phyloP scores from a whole-genome alignment of 2,888 invertebrate species.

The Hirtodrosophila trivittata region DNA sequence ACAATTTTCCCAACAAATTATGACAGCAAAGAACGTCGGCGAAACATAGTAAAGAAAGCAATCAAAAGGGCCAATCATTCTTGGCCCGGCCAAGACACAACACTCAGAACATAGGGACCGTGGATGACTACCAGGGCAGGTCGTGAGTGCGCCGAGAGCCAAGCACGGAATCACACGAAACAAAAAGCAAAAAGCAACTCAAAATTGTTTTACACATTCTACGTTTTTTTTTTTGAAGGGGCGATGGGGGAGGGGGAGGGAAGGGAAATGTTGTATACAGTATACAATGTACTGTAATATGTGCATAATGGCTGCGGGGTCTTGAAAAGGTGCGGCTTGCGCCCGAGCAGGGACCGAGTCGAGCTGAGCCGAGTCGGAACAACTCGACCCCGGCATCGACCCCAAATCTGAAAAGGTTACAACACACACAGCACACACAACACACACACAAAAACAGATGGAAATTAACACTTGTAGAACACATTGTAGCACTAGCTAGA shows the following conservation, averaged over 20 bases:
- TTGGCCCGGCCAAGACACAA: slow-evolving; percentile 23
- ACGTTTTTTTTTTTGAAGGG: slow-evolving; percentile 16
- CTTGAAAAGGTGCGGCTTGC: slow-evolving; percentile 23
- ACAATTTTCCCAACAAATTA: slow-evolving; percentile 62
- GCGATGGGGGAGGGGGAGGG: no score
- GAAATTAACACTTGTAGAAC: slow-evolving; percentile 51
- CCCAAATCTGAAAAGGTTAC: slow-evolving; percentile 51
- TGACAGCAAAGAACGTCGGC: slow-evolving; percentile 31
- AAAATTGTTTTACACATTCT: slow-evolving; percentile 47
- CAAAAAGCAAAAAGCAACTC: slow-evolving; percentile 13
- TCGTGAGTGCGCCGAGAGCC: slow-evolving; percentile 54
- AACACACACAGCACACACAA: slow-evolving; percentile 15
- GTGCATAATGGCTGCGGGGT: slow-evolving; percentile 22
- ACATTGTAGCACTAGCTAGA: slow-evolving; percentile 7
- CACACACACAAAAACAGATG: slow-evolving; percentile 3
- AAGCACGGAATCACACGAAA: slow-evolving; percentile 43
- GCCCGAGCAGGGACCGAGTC: slow-evolving; percentile 1
- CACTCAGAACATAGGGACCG: slow-evolving; percentile 5
- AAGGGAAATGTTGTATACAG: no score
- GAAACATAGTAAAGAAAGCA: slow-evolving; percentile 48
- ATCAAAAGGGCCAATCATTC: slow-evolving; percentile 61
- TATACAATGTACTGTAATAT: slow-evolving; percentile 29
- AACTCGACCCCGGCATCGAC: slow-evolving; percentile 27
- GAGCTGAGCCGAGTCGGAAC: slow-evolving; percentile 18
- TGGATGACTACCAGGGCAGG: slow-evolving; percentile 33